These are phyloP conservation scores for Diplazon laetatorius DNA, from an alignment of 2,888 invertebrate species.

Conservation along the genomic window DNA sequence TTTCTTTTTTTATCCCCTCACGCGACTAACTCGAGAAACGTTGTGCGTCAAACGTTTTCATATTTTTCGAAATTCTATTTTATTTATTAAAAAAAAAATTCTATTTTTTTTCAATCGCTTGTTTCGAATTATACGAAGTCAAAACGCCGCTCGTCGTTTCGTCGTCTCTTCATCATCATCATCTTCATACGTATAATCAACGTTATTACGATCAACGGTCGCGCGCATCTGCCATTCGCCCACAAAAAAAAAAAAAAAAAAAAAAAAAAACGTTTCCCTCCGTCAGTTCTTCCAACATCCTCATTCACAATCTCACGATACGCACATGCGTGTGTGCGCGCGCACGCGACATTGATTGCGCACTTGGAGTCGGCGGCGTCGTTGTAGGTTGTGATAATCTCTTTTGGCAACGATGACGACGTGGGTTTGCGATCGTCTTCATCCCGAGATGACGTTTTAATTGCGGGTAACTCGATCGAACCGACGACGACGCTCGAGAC, in stretches of 20 bases:
- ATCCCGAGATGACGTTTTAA: slow-evolving; percentile 22
- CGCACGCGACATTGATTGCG: slow-evolving; percentile 1
- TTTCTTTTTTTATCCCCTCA: not conserved
- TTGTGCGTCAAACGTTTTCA: slow-evolving; percentile 15
- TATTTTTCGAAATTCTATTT: too few species aligned
- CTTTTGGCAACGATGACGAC: slow-evolving; percentile 18
- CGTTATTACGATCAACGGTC: slow-evolving; percentile 21
- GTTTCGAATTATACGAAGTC: not conserved
- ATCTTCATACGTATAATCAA: slow-evolving; percentile 39
- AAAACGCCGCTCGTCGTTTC: slow-evolving; percentile 50
- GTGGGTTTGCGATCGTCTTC: not conserved
- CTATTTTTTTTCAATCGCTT: slow-evolving; percentile 3
- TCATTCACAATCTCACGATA: slow-evolving; percentile 19
- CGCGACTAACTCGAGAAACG: slow-evolving; percentile 11
- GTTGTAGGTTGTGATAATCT: slow-evolving; percentile 16
- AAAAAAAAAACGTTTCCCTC: slow-evolving; percentile 12
- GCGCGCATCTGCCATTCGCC: slow-evolving; percentile 33
- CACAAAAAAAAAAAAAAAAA: too few species aligned
- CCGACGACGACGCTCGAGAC: slow-evolving; percentile 1
- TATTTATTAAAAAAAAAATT: too few species aligned
- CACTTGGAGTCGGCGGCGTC: not conserved
- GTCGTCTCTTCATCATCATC: slow-evolving; percentile 34
- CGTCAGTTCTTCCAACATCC: slow-evolving; percentile 1
- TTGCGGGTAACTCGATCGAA: slow-evolving; percentile 28
- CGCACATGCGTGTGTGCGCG: slow-evolving; percentile 4